Evolutionary conservation across 2,888 invertebrate genomes (phyloP).

Genomic region (Lycocerus yunnanus): DNA sequence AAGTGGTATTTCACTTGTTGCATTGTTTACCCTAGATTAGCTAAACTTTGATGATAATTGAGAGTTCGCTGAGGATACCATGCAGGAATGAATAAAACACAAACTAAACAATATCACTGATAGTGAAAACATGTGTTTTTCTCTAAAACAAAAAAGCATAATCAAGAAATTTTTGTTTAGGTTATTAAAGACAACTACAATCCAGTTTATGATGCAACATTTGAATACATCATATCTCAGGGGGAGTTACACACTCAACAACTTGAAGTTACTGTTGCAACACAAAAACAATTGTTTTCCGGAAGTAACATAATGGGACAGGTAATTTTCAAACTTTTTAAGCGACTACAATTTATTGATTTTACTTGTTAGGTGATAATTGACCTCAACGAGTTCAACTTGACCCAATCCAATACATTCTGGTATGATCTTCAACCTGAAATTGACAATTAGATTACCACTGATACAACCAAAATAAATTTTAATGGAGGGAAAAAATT

Average conservation of each 20-base stretch:
- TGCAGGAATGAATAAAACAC: too few species aligned
- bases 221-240: conserved; percentile 85
- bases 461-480: neutral
- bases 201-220: conserved; percentile 88
- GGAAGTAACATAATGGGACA: conserved; percentile 84
- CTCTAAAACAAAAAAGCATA: conserved; percentile 4
- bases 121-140: too few species aligned
- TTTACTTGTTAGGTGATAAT: conserved; percentile 62
- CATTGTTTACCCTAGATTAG: too few species aligned
- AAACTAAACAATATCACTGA: too few species aligned
- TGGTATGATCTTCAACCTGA: conserved; percentile 76
- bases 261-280: conserved; percentile 85
- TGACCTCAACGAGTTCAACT: conserved; percentile 68
- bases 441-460: conserved; percentile 28
- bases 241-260: conserved; percentile 78
- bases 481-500: neutral
- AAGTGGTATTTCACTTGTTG: too few species aligned
- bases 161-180: conserved; percentile 54
- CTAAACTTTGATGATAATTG: too few species aligned
- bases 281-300: conserved; percentile 84
- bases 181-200: conserved; percentile 87
- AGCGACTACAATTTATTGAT: neutral
- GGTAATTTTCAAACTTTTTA: conserved; percentile 41
- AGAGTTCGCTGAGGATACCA: too few species aligned
- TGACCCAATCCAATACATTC: conserved; percentile 69